Conservation (phyloP, 2,888 invertebrate species). For the Nemoura dubitans region DNA sequence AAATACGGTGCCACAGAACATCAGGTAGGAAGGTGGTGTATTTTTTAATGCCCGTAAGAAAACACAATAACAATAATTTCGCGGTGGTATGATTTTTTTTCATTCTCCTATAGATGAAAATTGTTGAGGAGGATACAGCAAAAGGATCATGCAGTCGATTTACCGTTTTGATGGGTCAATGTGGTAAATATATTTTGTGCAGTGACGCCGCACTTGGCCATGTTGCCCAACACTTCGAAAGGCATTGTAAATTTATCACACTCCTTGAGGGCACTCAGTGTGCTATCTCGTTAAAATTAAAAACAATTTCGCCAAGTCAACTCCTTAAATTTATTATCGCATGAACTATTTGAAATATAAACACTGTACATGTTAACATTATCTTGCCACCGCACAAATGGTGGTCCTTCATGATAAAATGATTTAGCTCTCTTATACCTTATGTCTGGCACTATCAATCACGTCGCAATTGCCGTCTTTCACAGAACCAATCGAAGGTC, state of each 20-base stretch:
- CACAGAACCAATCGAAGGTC: neutral
- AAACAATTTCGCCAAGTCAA: neutral
- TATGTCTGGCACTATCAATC: neutral
- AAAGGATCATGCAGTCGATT: neutral
- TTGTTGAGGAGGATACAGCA: neutral
- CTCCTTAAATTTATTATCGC: neutral
- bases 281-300: conserved; percentile 12
- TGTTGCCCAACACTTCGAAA: neutral
- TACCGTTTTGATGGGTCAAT: neutral
- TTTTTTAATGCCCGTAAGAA: neutral
- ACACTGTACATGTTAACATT: neutral
- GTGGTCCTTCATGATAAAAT: neutral
- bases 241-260: neutral
- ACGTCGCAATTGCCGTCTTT: neutral
- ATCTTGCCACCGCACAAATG: neutral
- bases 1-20: neutral
- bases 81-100: neutral
- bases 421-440: neutral
- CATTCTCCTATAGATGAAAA: neutral
- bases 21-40: neutral
- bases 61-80: conserved; percentile 1
- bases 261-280: neutral
- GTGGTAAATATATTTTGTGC: neutral
- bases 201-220: neutral
- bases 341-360: neutral